These are phyloP conservation scores for Torymus auratus DNA, from an alignment of 2,888 invertebrate species.

Conservation along the genomic window DNA sequence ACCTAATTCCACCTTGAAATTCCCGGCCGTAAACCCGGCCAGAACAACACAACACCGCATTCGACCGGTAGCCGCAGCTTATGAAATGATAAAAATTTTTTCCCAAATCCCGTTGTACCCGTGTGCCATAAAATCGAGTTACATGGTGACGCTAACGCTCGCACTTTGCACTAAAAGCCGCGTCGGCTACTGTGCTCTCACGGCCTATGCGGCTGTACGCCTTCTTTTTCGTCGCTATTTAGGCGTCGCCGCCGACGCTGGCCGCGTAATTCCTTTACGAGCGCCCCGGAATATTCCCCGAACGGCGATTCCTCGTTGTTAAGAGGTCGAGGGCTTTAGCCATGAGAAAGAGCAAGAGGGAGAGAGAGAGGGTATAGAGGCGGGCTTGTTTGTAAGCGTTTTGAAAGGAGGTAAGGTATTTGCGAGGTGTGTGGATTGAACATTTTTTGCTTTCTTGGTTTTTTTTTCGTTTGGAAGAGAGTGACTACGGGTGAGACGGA, in stretches of 20 bases:
- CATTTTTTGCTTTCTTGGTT: no score
- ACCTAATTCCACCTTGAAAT: no score
- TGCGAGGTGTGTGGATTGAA: no score
- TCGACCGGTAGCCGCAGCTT: no score
- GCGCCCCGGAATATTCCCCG: slow-evolving; percentile 18
- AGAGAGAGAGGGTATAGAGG: no score
- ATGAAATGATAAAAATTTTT: slow-evolving; percentile 9
- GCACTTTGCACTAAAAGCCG: slow-evolving; percentile 52
- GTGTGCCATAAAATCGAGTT: slow-evolving; percentile 46
- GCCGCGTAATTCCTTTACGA: slow-evolving; percentile 26
- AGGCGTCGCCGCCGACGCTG: background rate
- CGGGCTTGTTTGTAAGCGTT: no score
- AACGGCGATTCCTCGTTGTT: slow-evolving; percentile 38
- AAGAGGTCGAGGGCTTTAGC: background rate
- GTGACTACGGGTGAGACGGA: no score
- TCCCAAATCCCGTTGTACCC: background rate
- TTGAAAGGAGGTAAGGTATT: no score
- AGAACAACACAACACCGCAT: no score
- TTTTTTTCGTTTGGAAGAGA: no score
- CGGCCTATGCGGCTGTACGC: background rate
- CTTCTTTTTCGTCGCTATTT: background rate
- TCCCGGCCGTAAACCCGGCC: no score
- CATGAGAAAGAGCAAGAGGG: no score
- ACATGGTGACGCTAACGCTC: slow-evolving; percentile 43
- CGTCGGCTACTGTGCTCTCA: background rate